Conservation (phyloP, 2,113 vertebrate genomes). For the Ia io region DNA sequence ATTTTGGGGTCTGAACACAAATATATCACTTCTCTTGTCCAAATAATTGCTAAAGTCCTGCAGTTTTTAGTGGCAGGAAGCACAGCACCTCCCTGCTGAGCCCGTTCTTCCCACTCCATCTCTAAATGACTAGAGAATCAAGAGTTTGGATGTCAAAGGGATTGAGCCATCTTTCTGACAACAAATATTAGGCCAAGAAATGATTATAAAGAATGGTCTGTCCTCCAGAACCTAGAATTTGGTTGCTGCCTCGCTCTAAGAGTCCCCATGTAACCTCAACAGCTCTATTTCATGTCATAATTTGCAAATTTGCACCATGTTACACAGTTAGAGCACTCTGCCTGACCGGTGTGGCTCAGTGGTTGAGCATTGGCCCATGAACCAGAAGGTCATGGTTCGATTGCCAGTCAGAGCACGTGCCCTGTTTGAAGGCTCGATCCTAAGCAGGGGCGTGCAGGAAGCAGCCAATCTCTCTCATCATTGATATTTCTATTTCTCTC, state of each 20-base stretch:
- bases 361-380: too few relatives aligned
- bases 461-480: too few relatives aligned
- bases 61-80: neutral
- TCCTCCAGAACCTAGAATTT: neutral
- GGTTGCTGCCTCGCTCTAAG: neutral
- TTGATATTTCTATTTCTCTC: too few relatives aligned
- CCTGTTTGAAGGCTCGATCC: too few relatives aligned
- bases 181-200: neutral
- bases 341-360: too few relatives aligned
- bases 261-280: neutral
- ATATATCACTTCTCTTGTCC: neutral
- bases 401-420: too few relatives aligned
- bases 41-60: neutral
- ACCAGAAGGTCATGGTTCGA: too few relatives aligned
- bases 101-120: too few relatives aligned
- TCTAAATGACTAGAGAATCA: neutral
- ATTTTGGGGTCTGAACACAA: neutral
- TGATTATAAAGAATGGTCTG: neutral
- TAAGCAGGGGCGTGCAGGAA: too few relatives aligned
- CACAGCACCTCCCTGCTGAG: neutral
- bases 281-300: neutral
- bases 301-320: neutral
- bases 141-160: neutral
- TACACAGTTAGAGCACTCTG: neutral
- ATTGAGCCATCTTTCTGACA: neutral